Conservation (phyloP, 2,888 invertebrate genomes). For the Drosophila melanosoma region DNA sequence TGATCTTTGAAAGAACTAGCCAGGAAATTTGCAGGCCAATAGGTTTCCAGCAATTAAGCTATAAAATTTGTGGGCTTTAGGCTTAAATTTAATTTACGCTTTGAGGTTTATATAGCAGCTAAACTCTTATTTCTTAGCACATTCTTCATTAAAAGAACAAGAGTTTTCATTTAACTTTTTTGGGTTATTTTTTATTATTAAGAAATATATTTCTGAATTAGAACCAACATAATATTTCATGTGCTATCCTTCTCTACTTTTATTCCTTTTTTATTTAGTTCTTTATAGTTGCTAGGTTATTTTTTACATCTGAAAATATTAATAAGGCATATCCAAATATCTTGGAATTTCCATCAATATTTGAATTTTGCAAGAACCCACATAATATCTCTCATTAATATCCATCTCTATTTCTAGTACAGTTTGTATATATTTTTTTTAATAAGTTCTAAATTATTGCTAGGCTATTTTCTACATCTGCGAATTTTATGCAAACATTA, state of each 20-base stretch:
- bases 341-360: not conserved
- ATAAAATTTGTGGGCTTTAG: too few relatives aligned
- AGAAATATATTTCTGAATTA: not conserved
- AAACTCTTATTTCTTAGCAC: not conserved
- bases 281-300: not conserved
- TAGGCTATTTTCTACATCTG: not conserved
- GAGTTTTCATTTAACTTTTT: not conserved
- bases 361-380: conserved; percentile 84
- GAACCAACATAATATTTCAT: not conserved
- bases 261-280: not conserved
- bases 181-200: not conserved
- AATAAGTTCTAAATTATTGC: not conserved
- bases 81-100: not conserved
- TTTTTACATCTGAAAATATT: not conserved
- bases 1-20: not conserved
- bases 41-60: not conserved
- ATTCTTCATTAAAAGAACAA: not conserved
- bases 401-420: not conserved
- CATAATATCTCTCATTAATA: not conserved
- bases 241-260: not conserved
- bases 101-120: not conserved
- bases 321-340: not conserved
- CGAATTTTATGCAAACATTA: not conserved
- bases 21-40: not conserved
- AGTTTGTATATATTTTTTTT: not conserved